Evolutionary conservation across 2,888 invertebrate genomes (phyloP), one percentile per base, ranked within the genome.

Genomic region (Cephus pulcher): DNA sequence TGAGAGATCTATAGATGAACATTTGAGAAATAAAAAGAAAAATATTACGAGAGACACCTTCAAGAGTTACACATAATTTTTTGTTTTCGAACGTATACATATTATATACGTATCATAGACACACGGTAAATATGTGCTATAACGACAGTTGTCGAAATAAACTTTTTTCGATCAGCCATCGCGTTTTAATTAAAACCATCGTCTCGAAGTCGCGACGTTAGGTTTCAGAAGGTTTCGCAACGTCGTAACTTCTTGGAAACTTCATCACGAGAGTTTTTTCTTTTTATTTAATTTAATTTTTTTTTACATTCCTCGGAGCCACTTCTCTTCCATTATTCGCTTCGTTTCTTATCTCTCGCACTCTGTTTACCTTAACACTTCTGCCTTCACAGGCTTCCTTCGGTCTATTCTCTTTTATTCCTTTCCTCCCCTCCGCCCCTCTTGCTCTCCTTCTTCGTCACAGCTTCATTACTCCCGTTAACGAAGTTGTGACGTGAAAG

Each of bases 141-240:
- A 83, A 82, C 83, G 87, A 85, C 85, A 84, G 86, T 87, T 87
- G 86, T 87, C 87, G 84, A 84, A 87, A 87, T 86, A 87, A 87
- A 87, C 82, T 85, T 81, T 87, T 87, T 87, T 87, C 85, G 87
- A 87, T 87, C 86, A 85, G 86, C 75, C 76, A 76, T 80, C 78
- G 76, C 78, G 81, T 80, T 76, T 73, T 70, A 78, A 56, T 56
- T 56, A 56, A 56, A 56, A 56, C 56, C 56, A 23, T 56, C 23
- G 56, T 40, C 23, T 40, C 40, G 9, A 40, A 2, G 40, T 56
- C 56, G 56, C 23, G 56, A 56, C 56, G 56, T 23, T 56, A 56
- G 56, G 56, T 23, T 56, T 56, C 56, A 56, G 1, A 23, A 56
- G 56, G 56, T 56, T 23, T 23, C 56, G 23, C 23, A 56, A 15